Evolutionary conservation across 2,113 vertebrate species (phyloP).

Genomic region (Plectropomus leopardus): DNA sequence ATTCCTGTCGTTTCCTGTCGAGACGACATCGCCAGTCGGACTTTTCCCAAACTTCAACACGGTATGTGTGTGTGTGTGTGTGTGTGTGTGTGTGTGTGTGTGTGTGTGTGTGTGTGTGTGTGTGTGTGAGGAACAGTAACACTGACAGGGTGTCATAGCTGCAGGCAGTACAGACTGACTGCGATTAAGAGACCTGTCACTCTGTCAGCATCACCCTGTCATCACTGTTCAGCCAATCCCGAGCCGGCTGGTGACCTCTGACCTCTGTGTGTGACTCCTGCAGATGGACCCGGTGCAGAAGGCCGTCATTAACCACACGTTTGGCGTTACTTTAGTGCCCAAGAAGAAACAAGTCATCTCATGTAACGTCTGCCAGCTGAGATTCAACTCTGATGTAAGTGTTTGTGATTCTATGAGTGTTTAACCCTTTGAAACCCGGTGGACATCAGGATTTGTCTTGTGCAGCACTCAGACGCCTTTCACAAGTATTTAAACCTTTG

Average conservation of each 20-base stretch:
- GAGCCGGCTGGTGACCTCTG: conserved; percentile 39
- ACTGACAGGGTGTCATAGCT: conserved; percentile 28
- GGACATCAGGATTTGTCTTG: too few species aligned
- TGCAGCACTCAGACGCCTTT: too few species aligned
- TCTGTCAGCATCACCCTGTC: conserved; percentile 19
- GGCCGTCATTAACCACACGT: conserved; percentile 98
- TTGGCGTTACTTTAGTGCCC: conserved; percentile 93
- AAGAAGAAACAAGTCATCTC: conserved; percentile 97
- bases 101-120: conserved; percentile 25
- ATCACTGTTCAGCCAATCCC: background rate
- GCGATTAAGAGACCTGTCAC: conserved; percentile 17
- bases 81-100: background rate
- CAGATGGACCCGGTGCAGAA: conserved; percentile 99
- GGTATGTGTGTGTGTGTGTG: conserved; percentile 75
- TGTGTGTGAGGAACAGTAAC: conserved; percentile 15
- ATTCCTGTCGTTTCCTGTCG: conserved; percentile 93
- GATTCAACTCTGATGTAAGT: conserved; percentile 98
- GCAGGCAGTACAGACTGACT: conserved; percentile 3
- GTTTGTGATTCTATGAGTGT: background rate
- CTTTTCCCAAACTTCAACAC: conserved; percentile 98
- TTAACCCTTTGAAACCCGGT: too few species aligned
- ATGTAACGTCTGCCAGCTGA: conserved; percentile 96
- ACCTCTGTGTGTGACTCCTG: conserved; percentile 42
- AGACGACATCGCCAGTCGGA: conserved; percentile 90
- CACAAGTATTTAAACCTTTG: too few species aligned